phyloP scores from a whole-genome alignment of 2,888 invertebrate species.

The Myopa tessellatipennis region DNA sequence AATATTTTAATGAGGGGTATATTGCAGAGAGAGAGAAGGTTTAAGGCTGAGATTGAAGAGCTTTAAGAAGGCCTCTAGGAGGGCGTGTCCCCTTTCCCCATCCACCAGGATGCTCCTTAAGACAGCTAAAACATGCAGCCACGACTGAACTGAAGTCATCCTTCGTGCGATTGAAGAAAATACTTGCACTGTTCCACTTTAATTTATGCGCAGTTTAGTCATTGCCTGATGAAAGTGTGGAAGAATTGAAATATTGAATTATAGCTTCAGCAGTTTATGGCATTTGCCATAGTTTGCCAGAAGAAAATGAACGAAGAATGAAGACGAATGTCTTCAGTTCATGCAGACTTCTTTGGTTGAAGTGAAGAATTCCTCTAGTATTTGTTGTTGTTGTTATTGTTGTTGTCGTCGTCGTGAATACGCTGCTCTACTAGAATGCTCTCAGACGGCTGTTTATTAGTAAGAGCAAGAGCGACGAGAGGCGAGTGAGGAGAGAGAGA shows the following conservation, averaged over 20 bases:
- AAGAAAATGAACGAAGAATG: not conserved
- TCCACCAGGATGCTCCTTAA: too few species aligned
- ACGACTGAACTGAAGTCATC: not conserved
- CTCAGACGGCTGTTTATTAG: too few species aligned
- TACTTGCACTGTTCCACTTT: not conserved
- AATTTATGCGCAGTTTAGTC: constrained; percentile 32
- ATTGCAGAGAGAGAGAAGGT: too few species aligned
- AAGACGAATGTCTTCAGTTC: not conserved
- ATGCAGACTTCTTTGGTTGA: not conserved
- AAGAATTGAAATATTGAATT: constrained; percentile 31
- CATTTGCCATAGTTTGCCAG: not conserved
- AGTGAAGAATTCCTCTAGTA: not conserved
- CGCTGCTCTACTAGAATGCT: too few species aligned
- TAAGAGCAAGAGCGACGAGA: not conserved
- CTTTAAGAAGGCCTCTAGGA: too few species aligned
- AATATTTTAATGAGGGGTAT: too few species aligned
- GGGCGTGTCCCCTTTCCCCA: too few species aligned
- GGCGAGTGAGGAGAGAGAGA: not conserved
- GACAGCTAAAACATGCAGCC: too few species aligned
- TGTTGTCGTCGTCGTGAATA: too few species aligned
- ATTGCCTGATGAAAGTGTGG: constrained; percentile 3
- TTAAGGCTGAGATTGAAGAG: too few species aligned
- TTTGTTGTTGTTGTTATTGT: too few species aligned
- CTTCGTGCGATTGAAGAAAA: not conserved
- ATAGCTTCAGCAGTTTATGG: constrained; percentile 29